phyloP scores from a whole-genome alignment of 2,797 vertebrate genomes.

The Microctenopoma lineatum region DNA sequence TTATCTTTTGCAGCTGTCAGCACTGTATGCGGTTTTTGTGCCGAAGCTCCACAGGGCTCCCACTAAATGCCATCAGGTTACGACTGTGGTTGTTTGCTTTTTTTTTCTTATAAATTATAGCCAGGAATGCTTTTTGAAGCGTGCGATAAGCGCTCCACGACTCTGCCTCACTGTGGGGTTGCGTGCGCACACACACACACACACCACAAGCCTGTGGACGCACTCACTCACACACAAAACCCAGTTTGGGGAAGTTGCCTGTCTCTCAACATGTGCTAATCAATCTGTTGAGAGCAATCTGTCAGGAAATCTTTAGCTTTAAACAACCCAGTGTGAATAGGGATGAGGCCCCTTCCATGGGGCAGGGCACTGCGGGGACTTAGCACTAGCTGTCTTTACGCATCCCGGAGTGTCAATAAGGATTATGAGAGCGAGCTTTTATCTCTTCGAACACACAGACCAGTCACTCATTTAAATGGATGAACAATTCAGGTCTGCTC shows the following conservation, averaged over 20 bases:
- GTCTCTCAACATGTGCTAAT: slow-evolving; percentile 82
- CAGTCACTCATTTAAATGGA: slow-evolving; percentile 87
- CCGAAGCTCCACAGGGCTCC: slow-evolving; percentile 49
- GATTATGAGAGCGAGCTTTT: slow-evolving; percentile 87
- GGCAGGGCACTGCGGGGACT: slow-evolving; percentile 81
- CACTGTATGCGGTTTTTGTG: slow-evolving; percentile 63
- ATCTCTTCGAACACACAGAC: slow-evolving; percentile 86
- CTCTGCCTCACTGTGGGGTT: slow-evolving; percentile 46
- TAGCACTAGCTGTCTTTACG: slow-evolving; percentile 83
- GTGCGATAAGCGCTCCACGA: slow-evolving; percentile 70
- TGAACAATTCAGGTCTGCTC: slow-evolving; percentile 83
- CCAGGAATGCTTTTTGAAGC: slow-evolving; percentile 73
- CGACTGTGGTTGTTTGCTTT: slow-evolving; percentile 70
- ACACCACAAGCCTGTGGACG: slow-evolving; percentile 24
- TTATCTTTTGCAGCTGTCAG: slow-evolving; percentile 78
- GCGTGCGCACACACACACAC: slow-evolving; percentile 32
- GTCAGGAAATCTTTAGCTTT: slow-evolving; percentile 88
- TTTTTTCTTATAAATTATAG: slow-evolving; percentile 39
- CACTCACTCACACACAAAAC: slow-evolving; percentile 10
- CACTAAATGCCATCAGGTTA: slow-evolving; percentile 75
- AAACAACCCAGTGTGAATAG: slow-evolving; percentile 78
- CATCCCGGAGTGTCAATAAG: slow-evolving; percentile 87
- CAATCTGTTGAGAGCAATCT: slow-evolving; percentile 86
- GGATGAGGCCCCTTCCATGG: slow-evolving; percentile 80
- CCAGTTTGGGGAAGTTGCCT: slow-evolving; percentile 70